These are phyloP conservation scores for Danaus plexippus DNA, from an alignment of 1,140 invertebrate genomes.

Conservation along the genomic window DNA sequence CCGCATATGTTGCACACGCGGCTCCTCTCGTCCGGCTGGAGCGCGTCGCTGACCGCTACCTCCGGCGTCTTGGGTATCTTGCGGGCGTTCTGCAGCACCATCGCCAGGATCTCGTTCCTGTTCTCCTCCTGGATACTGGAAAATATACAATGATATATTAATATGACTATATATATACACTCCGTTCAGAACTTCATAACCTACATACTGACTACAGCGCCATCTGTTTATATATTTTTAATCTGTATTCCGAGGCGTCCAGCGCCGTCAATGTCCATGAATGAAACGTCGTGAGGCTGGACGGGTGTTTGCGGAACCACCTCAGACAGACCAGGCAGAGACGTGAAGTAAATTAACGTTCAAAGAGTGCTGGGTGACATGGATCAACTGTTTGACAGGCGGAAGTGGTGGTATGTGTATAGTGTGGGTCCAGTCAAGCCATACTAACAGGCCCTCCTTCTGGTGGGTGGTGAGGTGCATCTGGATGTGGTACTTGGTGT, in stretches of 20 bases:
- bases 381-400: no score
- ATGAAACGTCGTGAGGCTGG: no score
- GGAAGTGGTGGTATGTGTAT: no score
- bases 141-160: neutral
- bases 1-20: constrained; percentile 74
- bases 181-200: neutral
- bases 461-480: constrained; percentile 55
- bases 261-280: no score
- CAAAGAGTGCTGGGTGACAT: no score
- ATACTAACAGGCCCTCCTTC: constrained; percentile 52
- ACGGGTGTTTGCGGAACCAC: no score
- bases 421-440: no score
- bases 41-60: constrained; percentile 23
- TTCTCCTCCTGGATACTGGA: constrained; percentile 55
- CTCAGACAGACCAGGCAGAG: no score
- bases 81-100: constrained; percentile 55
- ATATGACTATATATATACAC: no score
- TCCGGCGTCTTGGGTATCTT: constrained; percentile 46
- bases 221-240: no score
- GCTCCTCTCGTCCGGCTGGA: constrained; percentile 44
- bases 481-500: constrained; percentile 52
- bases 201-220: constrained; percentile 45
- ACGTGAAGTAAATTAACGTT: no score
- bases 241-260: no score
- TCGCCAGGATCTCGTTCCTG: constrained; percentile 48